Evolutionary conservation across 2,113 vertebrate genomes (phyloP), one percentile per base, ranked within the genome.

Genomic region (Strix uralensis): DNA sequence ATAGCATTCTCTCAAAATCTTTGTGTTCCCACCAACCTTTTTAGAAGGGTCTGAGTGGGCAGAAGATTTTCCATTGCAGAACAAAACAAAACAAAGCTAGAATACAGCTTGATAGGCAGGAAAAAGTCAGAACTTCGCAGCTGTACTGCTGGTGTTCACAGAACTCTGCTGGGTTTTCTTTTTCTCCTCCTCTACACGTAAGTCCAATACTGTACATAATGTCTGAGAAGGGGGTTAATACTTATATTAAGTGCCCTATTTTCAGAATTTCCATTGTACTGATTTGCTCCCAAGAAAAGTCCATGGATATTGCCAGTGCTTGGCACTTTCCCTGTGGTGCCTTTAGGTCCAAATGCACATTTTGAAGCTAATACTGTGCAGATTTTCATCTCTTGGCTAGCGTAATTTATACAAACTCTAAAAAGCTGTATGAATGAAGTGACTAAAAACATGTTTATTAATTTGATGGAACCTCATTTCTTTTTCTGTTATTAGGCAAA

Each of bases 401-500:
- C 54, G 36, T n/a, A 44, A 16, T 46, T 62, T 38, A 52, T 63
- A 38, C 14, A 62, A 57, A 40, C 11, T 13, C 23, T 66, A 23
- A 81, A 81, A 79, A 58, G 36, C 26, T 38, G 17, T 29, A 3
- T 74, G 61, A 69, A 38, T 59, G 6, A 66, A 70, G 13, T 47
- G 4, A 80, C 61, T 74, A 38, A 38, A 74, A 84, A 32, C 10
- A 6, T 7, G 3, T 75, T 51, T 74, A 34, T 38, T 91, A 75
- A 16, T 62, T 86, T 88, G 59, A 21, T 71, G 7, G n/a, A 89
- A 49, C 18, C 20, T 79, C 20, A 15, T 10, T 86, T 69, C 72
- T 86, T 23, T 81, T 72, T 36, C 3, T 90, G 7, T 81, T 88
- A 36, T 5, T 90, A 99, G 99, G 98, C 77, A 2, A 96, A 98